Base-by-base conservation (phyloP, 2,113 vertebrate genomes). In the Indicator maculatus region DNA sequence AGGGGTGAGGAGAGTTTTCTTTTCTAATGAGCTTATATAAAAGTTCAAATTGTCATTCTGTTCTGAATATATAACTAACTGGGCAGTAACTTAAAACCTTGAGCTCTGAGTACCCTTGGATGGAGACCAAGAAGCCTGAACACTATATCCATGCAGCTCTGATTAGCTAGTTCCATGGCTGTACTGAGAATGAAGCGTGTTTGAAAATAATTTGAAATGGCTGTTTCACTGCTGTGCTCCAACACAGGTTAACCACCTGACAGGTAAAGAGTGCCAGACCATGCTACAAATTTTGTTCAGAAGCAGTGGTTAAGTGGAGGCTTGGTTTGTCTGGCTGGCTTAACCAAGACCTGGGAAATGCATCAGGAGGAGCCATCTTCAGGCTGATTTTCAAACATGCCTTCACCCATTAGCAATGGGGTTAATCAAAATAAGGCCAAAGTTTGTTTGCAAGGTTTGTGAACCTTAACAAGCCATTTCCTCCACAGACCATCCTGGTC, bases 101-200 rank as follows among this genome's bases (percentile, higher is more conserved):
- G 5, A 84, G 83, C 28, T 89, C 73, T 55, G 47, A 70, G 69
- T 83, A 88, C 61, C 33, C 50, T 86, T 96, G 95, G 93, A 93
- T 82, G 39, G 55, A 93, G 76, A 91, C 88, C 91, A 95, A 95
- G 61, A 91, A 94, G 81, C 27, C 39, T 81, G 73, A 91, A 84
- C 39, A 55, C 61, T 83, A 17, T 33, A 86, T 47, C 55, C 84
- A 69, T 38, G 79, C 58, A 93, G 53, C 30, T 90, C 88, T 93
- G 88, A 88, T 94, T 90, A 93, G 67, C 61, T 59, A 61, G 53
- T 53, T 95, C 83, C 69, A 74, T 69, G 79, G 18, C 36, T 58
- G 59, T 36, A 27, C 30, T 45, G 56, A 91, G 87, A 93, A 93
- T 3, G 38, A 93, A 21, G 53, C 30, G 50, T 56, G 71, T 72